Evolutionary conservation across 2,113 vertebrate species (phyloP), one percentile per base, ranked within the genome.

Genomic region (Semicossyphus pulcher): DNA sequence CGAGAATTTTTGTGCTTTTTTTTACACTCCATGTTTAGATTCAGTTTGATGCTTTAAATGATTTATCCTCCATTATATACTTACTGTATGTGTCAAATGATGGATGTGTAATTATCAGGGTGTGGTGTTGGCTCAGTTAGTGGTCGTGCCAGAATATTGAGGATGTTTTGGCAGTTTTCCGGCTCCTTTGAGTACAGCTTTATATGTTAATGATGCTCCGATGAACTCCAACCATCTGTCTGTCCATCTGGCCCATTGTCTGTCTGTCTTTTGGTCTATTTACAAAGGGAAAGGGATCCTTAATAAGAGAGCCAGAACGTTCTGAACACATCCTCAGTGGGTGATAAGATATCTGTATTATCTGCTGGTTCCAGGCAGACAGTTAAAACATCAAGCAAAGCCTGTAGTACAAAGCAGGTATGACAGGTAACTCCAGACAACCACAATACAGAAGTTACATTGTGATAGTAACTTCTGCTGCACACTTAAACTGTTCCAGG

Each of bases 181-280:
- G 47, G 21, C 70, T 65, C 39, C 18, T 71, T 58, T 61, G 63
- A 25, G 8, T 2, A 4, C 28, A 52, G 28, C 36, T 71, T 42
- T 69, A 10, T 54, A 39, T 54, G 61, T 78, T 69, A 79, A 52
- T 70, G 62, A 72, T 59, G 66, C 72, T 81, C 62, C 28, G 51
- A n/a, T 79, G 83, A 83, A 85, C 66, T 60, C 78, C 9, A 20
- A 31, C 88, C 80, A 87, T 89, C 84, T 87, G 89, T 86, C 76
- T 59, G 70, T 84, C 89, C 85, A 87, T 87, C 89, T 88, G 89
- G 57, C 63, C 62, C 58, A 39, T 7, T 69, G 70, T 81, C 76
- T 53, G 56, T 79, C 68, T 61, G 76, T 63, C 70, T 71, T 41
- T 58, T 62, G 10, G 67, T 64, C 52, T 15, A 11, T 76, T 72